phyloP scores from a whole-genome alignment of 2,113 vertebrate species.

The Cavia aperea region DNA sequence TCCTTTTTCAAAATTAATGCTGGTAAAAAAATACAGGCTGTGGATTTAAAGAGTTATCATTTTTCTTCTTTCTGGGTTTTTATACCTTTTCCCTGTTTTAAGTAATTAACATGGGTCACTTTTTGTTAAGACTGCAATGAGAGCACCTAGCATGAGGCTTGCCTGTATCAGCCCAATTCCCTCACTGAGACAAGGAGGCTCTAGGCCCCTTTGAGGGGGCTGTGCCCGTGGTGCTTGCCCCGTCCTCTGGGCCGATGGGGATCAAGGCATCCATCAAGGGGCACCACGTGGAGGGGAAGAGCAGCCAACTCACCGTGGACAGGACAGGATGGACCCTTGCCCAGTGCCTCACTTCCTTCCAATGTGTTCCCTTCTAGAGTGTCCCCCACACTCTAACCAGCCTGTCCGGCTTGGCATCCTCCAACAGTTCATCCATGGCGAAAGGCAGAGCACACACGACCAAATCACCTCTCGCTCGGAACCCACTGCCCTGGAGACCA shows the following conservation, averaged over 20 bases:
- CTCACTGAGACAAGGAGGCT: neutral
- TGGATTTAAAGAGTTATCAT: neutral
- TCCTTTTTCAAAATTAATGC: slow-evolving; percentile 16
- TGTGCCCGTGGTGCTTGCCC: neutral
- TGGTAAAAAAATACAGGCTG: neutral
- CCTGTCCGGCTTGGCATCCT: neutral
- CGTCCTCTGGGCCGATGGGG: neutral
- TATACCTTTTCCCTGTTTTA: neutral
- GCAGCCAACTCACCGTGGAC: neutral
- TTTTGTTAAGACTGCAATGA: neutral
- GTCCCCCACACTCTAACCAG: neutral
- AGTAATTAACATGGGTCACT: neutral
- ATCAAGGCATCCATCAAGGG: neutral
- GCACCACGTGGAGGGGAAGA: neutral
- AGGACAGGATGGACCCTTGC: neutral
- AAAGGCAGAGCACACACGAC: no score
- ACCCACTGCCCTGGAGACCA: no score
- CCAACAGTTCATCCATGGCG: no score
- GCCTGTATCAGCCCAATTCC: neutral
- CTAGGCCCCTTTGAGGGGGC: neutral
- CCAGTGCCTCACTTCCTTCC: neutral
- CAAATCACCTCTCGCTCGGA: no score
- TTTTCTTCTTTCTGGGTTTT: slow-evolving; percentile 17
- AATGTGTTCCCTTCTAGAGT: neutral
- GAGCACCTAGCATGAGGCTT: neutral